Evolutionary conservation across 2,797 vertebrate species (phyloP), one percentile per base, ranked within the genome.

Genomic region (Clarias laeviceps): DNA sequence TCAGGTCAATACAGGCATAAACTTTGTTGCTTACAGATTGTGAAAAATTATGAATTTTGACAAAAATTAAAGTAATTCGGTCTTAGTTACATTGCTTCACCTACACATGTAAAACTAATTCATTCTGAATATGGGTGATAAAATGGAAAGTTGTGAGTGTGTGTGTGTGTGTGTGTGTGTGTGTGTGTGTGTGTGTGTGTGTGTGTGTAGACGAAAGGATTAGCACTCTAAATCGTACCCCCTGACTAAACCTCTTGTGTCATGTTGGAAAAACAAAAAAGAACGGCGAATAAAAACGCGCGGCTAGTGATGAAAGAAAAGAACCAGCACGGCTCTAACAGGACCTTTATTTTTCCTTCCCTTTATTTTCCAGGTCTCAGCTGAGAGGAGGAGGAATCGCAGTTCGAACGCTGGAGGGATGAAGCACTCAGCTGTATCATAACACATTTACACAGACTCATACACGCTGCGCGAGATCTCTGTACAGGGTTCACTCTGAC

Each of bases 321-420:
- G n/a, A 2, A 0, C n/a, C 84, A 86, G 64, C 80, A 57, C 70
- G 45, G 65, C 78, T 85, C 89, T 85, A 83, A 88, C 79, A 79
- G 84, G 90, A 90, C 89, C 40, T 45, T 89, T 82, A 54, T 54
- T 54, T 54, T 54, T 54, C 50, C 50, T 14, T 14, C 45, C 45
- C 84, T 90, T 85, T 89, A 88, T 92, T 92, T 91, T 87, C 54
- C 57, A 86, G 83, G 88, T 89, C 86, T 91, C 89, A 84, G 88
- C 37, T 73, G 86, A 80, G 80, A 90, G 85, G 57, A 79, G 40
- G 85, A 89, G 82, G 80, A 88, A 92, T 91, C 91, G 86, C 85
- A 90, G 84, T 91, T 91, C 88, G 91, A 91, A 91, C 91, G 89
- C 87, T 86, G 83, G 90, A 88, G 82, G 69, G 68, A 83, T 40